Evolutionary conservation across 1,140 invertebrate genomes (phyloP), one percentile per base, ranked within the genome.

Genomic region (Forficula auricularia): DNA sequence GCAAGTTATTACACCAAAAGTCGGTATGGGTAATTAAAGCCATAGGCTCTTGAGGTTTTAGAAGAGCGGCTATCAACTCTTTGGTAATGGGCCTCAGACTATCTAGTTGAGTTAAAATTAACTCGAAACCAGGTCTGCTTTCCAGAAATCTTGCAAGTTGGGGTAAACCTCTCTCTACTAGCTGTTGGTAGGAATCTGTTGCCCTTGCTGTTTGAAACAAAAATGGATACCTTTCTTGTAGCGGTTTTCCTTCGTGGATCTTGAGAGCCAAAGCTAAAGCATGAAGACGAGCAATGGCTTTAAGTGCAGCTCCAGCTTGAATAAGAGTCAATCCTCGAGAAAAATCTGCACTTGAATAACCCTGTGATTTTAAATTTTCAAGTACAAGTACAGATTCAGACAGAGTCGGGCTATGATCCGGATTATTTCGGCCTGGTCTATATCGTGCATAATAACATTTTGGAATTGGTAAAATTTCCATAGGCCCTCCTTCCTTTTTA

Each of bases 1-100:
- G 63, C 6, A 84, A 61, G 60, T 84, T 84, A 48, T 82, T 82
- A 54, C 77, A 79, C 80, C 80, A 84, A 55, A 83, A 84, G 52
- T 84, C 82, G 0, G 79, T 82, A 54, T 83, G 80, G 0, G 79
- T 82, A 39, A 79, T 69, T 9, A 82, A 63, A 1, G 76, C 71
- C 32, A 82, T 61, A 0, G 77, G 77, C 50, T 75, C 75, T 38
- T 70, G 61, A 0, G 74, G 74, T 1, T 72, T 66, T 8, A 82
- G 59, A 2, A 82, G 58, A 2, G 68, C 68, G 1, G 73, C 72
- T 14, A 77, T 75, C 16, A 76, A 62, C 22, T 71, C 63, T 49
- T 73, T 73, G 2, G 73, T 75, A 16, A 62, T 62, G 0, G 70
- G 68, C 43, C 71, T 54, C 6, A 77, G 54, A 0, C 63, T 56